Evolutionary conservation across 2,888 invertebrate genomes (phyloP), one percentile per base, ranked within the genome.

Genomic region (Catocala nupta): DNA sequence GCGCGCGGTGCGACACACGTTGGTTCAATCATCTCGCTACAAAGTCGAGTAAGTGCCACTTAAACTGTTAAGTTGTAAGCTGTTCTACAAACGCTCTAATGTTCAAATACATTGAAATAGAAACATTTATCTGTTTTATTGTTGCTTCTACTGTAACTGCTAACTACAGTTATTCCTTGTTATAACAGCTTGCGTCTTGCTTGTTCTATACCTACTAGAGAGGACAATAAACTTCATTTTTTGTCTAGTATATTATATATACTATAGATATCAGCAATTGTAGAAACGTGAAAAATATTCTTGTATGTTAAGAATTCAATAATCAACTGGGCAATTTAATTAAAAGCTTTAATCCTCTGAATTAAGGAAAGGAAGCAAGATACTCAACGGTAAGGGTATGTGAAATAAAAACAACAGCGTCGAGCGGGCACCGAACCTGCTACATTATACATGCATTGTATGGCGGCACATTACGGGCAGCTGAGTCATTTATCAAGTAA

Each of bases 401-500:
- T 48, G 33, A 10, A 10, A 48, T 8, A 13, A 13, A 47, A 36
- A 36, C 36, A 5, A 47, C 6, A 13, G 45, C 13, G 33, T 25
- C 13, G 42, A 11, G 48, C 59, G 56, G 59, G 62, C 43, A 53
- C 52, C 59, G 68, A 73, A 64, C 68, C 68, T 60, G 63, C 62
- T 73, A 62, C 57, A 65, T 74, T 77, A 71, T 70, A 74, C 67
- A 77, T 70, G 75, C 71, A 54, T 54, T 55, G 12, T 5, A 65
- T 12, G 61, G 61, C 50, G 49, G 58, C 63, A 47, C 70, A 59
- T 65, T 67, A 62, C 62, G 55, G 58, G 64, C 59, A 63, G 65
- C 75, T 59, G 57, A 49, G 55, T 58, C 72, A 71, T 75, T 66
- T 68, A 77, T 75, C 78, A 75, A 71, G 65, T 71, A 77, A 75